phyloP scores from a whole-genome alignment of 2,888 invertebrate species.

The Synanthedon andrenaeformis region DNA sequence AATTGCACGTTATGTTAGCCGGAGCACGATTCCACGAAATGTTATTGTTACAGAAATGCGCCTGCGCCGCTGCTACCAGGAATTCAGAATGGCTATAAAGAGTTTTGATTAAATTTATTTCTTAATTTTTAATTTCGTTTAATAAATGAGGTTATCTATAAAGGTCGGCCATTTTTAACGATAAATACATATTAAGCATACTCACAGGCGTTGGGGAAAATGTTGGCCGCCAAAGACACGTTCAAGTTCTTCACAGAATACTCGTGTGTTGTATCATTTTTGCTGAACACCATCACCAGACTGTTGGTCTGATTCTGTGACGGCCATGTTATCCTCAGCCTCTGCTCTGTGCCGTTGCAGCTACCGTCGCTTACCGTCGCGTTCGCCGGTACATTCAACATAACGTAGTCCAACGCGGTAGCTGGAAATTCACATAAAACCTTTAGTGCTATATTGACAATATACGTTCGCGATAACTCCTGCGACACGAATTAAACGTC shows the following conservation, averaged over 20 bases:
- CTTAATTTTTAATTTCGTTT: too few relatives aligned
- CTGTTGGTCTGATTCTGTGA: slow-evolving; percentile 19
- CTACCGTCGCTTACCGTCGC: slow-evolving; percentile 29
- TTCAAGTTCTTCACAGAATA: slow-evolving; percentile 37
- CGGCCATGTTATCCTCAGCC: slow-evolving; percentile 30
- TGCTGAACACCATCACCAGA: slow-evolving; percentile 33
- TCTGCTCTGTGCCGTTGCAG: slow-evolving; percentile 34
- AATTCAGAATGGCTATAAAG: too few relatives aligned
- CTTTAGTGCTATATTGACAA: not conserved
- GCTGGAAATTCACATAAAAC: not conserved
- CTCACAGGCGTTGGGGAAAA: slow-evolving; percentile 53
- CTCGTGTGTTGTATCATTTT: slow-evolving; percentile 38
- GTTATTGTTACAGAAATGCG: too few relatives aligned
- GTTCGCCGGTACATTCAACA: slow-evolving; percentile 36
- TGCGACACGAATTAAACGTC: not conserved
- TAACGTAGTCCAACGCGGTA: slow-evolving; percentile 15
- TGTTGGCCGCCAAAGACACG: slow-evolving; percentile 36
- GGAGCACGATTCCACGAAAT: too few relatives aligned
- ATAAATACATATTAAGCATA: too few relatives aligned
- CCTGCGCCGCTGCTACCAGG: too few relatives aligned
- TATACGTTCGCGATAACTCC: too few relatives aligned
- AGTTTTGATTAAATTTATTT: too few relatives aligned
- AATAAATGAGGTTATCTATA: too few relatives aligned
- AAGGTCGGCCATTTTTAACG: too few relatives aligned
- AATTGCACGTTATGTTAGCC: too few relatives aligned